phyloP scores from a whole-genome alignment of 1,140 invertebrate genomes.

The Charaxes varanes region DNA sequence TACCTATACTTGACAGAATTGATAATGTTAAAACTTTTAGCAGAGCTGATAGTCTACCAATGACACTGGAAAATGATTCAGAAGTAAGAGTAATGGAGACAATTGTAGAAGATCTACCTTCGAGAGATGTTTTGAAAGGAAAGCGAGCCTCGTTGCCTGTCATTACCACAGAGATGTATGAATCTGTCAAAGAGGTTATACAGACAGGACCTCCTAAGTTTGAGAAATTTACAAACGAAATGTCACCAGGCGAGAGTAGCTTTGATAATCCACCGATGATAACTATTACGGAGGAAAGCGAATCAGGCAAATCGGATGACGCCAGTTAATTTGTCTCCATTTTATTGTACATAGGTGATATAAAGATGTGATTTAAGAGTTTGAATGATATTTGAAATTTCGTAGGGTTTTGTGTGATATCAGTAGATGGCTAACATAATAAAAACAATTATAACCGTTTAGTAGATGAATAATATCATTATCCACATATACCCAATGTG shows the following conservation, averaged over 20 bases:
- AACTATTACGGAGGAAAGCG: conserved; percentile 68
- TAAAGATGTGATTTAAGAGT: conserved; percentile 23
- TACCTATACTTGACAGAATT: conserved; percentile 48
- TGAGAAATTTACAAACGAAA: conserved; percentile 62
- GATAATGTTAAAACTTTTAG: conserved; percentile 49
- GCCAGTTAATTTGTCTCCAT: conserved; percentile 59
- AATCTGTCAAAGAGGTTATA: conserved; percentile 59
- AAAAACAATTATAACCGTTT: too few relatives aligned
- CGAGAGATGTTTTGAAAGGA: conserved; percentile 44
- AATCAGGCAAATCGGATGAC: conserved; percentile 53
- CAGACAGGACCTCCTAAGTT: conserved; percentile 61
- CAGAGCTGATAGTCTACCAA: conserved; percentile 57
- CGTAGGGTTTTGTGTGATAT: conserved; percentile 9
- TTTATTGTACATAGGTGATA: conserved; percentile 50
- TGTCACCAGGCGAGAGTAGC: conserved; percentile 49
- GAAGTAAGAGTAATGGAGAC: conserved; percentile 44
- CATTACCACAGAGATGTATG: conserved; percentile 62
- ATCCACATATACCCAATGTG: too few relatives aligned
- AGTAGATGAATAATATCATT: too few relatives aligned
- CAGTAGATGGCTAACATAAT: too few relatives aligned
- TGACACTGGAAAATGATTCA: conserved; percentile 45
- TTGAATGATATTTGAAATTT: conserved; percentile 9
- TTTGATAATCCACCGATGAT: conserved; percentile 63
- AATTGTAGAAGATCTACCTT: conserved; percentile 48
- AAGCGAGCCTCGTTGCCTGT: conserved; percentile 61